Evolutionary conservation across 2,888 invertebrate genomes (phyloP).

Genomic region (Scaptomyza parva): DNA sequence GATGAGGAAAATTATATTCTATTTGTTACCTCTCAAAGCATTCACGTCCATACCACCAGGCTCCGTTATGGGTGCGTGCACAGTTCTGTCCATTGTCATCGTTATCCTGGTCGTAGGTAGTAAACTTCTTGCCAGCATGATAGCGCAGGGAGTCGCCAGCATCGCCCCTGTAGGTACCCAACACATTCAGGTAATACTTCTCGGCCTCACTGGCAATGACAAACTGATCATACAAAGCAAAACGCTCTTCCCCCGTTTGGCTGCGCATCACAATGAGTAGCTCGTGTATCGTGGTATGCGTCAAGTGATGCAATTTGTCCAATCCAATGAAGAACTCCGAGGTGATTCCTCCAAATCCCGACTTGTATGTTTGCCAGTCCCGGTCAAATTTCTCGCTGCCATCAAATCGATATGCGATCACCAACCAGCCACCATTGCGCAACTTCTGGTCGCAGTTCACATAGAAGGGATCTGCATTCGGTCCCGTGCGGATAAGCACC

Average conservation of each 20-base stretch:
- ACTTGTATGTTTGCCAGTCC: slow-evolving; percentile 59
- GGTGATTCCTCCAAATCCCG: slow-evolving; percentile 56
- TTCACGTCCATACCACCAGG: slow-evolving; percentile 69
- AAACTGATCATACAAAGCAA: slow-evolving; percentile 61
- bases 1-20: no score
- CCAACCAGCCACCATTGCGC: slow-evolving; percentile 63
- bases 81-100: slow-evolving; percentile 70
- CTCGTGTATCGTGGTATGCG: slow-evolving; percentile 46
- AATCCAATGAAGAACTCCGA: slow-evolving; percentile 69
- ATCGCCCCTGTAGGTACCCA: slow-evolving; percentile 59
- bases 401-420: slow-evolving; percentile 60
- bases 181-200: slow-evolving; percentile 55
- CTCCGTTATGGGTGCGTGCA: slow-evolving; percentile 59
- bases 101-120: slow-evolving; percentile 70
- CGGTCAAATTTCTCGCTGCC: slow-evolving; percentile 58
- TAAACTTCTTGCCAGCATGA: slow-evolving; percentile 68
- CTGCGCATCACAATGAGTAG: slow-evolving; percentile 51
- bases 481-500: slow-evolving; percentile 44
- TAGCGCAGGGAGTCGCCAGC: slow-evolving; percentile 62
- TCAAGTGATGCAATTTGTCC: slow-evolving; percentile 60
- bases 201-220: slow-evolving; percentile 59
- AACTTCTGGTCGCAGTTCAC: slow-evolving; percentile 61
- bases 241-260: slow-evolving; percentile 41
- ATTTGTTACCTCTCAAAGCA: slow-evolving; percentile 51
- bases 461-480: slow-evolving; percentile 51